phyloP scores from a whole-genome alignment of 2,113 vertebrate species.

The Acrocephalus arundinaceus region DNA sequence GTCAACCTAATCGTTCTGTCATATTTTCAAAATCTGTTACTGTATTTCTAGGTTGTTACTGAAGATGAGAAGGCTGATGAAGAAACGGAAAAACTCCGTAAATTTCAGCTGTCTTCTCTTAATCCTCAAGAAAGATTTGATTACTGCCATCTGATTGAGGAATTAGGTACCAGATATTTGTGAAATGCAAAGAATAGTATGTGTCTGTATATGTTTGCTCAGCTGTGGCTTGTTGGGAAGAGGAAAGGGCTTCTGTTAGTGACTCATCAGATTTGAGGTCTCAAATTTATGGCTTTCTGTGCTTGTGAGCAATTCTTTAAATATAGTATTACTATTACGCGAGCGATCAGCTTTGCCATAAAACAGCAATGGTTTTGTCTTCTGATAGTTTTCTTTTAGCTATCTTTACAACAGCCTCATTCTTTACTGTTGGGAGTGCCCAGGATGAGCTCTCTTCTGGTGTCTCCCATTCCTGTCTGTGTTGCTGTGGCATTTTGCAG shows the following conservation, averaged over 20 bases:
- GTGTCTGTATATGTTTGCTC: background rate
- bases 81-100: slow-evolving; percentile 72
- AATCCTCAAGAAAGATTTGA: slow-evolving; percentile 94
- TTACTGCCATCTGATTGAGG: slow-evolving; percentile 94
- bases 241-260: slow-evolving; percentile 12
- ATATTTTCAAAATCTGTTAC: slow-evolving; percentile 12
- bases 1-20: background rate
- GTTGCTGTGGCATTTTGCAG: background rate
- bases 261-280: background rate
- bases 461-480: background rate
- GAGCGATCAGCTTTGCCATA: background rate
- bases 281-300: background rate
- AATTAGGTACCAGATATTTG: slow-evolving; percentile 83
- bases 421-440: background rate
- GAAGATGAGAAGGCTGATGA: slow-evolving; percentile 51
- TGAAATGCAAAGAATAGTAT: background rate
- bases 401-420: background rate
- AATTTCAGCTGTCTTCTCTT: slow-evolving; percentile 94
- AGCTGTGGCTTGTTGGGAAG: background rate
- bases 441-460: background rate
- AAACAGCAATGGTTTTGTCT: slow-evolving; percentile 32
- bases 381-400: background rate
- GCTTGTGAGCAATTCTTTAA: background rate
- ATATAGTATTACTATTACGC: background rate
- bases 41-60: slow-evolving; percentile 61